Conservation (phyloP, 2,888 invertebrate genomes). For the Rhodophaea formosa region DNA sequence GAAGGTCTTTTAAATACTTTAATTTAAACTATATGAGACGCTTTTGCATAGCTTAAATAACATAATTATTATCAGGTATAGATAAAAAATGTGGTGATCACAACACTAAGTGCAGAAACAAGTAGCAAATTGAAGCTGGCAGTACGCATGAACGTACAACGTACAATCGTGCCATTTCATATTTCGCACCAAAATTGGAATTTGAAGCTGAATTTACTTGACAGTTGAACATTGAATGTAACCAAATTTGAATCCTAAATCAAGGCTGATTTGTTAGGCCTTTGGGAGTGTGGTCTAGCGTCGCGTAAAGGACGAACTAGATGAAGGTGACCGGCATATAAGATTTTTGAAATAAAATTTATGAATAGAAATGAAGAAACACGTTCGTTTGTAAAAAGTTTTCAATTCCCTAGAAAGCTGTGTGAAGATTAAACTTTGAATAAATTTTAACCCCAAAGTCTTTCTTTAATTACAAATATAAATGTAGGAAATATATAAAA, state of each 20-base stretch:
- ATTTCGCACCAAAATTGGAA: constrained; percentile 50
- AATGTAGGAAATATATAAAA: no score
- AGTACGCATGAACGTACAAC: no score
- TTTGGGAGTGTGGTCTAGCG: not conserved
- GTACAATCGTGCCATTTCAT: constrained; percentile 43
- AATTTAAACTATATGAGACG: no score
- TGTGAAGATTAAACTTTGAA: not conserved
- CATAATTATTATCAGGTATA: no score
- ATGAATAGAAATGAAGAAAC: not conserved
- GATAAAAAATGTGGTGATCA: no score
- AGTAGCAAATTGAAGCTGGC: no score
- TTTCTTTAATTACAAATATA: no score
- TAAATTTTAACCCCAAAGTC: not conserved
- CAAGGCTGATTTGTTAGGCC: constrained; percentile 22
- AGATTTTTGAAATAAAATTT: not conserved
- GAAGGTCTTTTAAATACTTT: no score
- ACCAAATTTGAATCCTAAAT: constrained; percentile 25
- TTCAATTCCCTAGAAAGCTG: not conserved
- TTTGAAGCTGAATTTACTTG: constrained; percentile 54
- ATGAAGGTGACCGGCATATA: not conserved
- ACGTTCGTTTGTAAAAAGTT: not conserved
- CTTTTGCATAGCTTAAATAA: no score
- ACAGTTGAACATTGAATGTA: constrained; percentile 46
- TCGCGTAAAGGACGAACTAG: not conserved
- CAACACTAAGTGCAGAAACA: no score